A percentile compares a stretch with the other conserved stretches of the same genome.
Conservation (phyloP, 92 coral and sea anemone species). For the Heliopora coerulea region DNA sequence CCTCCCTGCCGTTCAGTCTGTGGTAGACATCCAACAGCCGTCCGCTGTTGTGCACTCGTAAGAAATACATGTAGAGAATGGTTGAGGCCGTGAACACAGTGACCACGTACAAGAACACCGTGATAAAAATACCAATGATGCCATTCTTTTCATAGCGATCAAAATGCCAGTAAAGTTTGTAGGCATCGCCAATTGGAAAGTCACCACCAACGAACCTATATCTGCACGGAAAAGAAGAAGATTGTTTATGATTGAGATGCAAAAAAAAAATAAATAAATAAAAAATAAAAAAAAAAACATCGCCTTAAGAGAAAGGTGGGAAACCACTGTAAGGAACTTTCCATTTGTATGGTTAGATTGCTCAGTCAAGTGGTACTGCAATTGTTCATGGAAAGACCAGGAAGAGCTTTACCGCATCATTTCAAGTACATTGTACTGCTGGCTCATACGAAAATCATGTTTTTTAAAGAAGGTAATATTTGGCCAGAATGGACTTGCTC, state of each 20-base stretch:
- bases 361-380: no score
- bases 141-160: slow-evolving; percentile 94
- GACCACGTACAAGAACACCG: slow-evolving; percentile 85
- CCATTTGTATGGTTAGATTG: no score
- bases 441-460: no score
- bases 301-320: no score
- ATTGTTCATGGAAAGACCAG: no score
- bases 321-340: no score
- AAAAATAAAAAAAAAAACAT: no score
- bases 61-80: slow-evolving; percentile 89
- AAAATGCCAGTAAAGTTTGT: slow-evolving; percentile 98
- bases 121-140: slow-evolving; percentile 86
- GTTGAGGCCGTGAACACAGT: slow-evolving; percentile 85
- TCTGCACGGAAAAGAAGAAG: slow-evolving; percentile 36
- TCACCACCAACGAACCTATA: slow-evolving; percentile 78
- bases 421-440: no score
- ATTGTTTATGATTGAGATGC: no score
- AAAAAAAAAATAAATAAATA: not conserved
- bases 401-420: no score
- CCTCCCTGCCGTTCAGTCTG: slow-evolving; percentile 87
- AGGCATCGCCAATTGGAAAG: slow-evolving; percentile 90
- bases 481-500: no score
- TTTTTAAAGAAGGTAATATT: no score
- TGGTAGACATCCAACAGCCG: slow-evolving; percentile 86
- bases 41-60: slow-evolving; percentile 91